These are phyloP conservation scores for Mesorhabditis spiculigera DNA, from an alignment of 2,888 invertebrate species.

Conservation along the genomic window DNA sequence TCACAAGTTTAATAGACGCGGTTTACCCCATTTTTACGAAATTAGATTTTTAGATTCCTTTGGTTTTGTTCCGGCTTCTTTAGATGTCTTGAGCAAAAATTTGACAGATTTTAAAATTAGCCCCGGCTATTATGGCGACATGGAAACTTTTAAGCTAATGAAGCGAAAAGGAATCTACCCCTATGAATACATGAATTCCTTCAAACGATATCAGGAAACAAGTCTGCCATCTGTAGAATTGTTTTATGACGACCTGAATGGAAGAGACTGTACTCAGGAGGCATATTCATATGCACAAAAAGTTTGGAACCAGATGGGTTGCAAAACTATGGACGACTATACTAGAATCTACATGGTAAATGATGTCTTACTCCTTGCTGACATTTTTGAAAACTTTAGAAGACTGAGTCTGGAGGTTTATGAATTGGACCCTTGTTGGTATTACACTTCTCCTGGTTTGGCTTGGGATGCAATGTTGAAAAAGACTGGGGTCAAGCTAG, in stretches of 20 bases:
- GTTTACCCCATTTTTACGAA: conserved; percentile 15
- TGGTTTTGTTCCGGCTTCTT: no score
- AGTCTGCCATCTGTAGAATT: no score
- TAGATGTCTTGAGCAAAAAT: conserved; percentile 29
- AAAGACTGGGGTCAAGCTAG: conserved; percentile 38
- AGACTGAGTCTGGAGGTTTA: conserved; percentile 37
- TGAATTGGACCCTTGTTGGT: conserved; percentile 48
- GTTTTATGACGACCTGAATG: conserved; percentile 21
- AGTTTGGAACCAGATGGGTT: no score
- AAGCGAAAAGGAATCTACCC: conserved; percentile 38
- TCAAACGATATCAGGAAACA: no score
- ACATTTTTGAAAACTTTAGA: conserved; percentile 55
- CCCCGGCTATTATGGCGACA: conserved; percentile 11
- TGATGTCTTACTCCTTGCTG: conserved; percentile 49
- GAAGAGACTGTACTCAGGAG: conserved; percentile 13
- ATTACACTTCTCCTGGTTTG: conserved; percentile 50
- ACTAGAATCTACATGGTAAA: no score
- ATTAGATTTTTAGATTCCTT: conserved; percentile 31
- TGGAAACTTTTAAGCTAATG: conserved; percentile 15
- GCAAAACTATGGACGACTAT: no score
- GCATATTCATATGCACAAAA: conserved; percentile 38
- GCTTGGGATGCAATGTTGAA: conserved; percentile 54
- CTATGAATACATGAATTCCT: conserved; percentile 48
- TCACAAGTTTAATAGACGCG: conserved; percentile 7
- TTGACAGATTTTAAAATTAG: conserved; percentile 17